These are phyloP conservation scores for Tethea ocularis DNA, from an alignment of 2,888 invertebrate species.

Conservation along the genomic window DNA sequence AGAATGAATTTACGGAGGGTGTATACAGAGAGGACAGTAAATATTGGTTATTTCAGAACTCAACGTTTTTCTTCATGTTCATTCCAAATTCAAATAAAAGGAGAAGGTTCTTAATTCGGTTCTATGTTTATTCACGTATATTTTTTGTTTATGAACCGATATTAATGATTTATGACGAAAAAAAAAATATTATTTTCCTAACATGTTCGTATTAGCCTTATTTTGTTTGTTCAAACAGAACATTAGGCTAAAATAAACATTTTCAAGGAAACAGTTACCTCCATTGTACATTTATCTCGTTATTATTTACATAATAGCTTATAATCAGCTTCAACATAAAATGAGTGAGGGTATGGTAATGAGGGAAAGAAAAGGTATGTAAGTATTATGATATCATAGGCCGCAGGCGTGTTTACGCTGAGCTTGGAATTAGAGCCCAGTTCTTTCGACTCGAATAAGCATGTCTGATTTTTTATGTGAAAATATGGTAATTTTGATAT, in stretches of 20 bases:
- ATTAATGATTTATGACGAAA: too few species aligned
- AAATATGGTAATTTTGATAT: too few species aligned
- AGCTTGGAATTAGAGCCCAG: slow-evolving; percentile 5
- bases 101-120: too few species aligned
- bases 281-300: slow-evolving; percentile 11
- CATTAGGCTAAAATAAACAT: neutral
- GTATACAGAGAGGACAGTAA: too few species aligned
- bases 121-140: too few species aligned
- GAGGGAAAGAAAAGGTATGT: slow-evolving; percentile 17
- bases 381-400: slow-evolving; percentile 46
- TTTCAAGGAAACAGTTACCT: neutral
- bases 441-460: neutral
- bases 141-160: too few species aligned
- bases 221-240: neutral
- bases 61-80: neutral
- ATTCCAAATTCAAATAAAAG: too few species aligned
- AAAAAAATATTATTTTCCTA: too few species aligned
- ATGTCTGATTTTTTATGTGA: neutral
- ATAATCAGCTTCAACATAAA: neutral
- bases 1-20: neutral
- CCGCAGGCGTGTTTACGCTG: slow-evolving; percentile 32
- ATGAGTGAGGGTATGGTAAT: neutral
- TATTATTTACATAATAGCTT: slow-evolving; percentile 6
- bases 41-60: neutral
- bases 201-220: too few species aligned